Conservation (phyloP, 2,113 vertebrate species). For the human region GRCh38 chr3:30793001-30793500, state of each 20-base stretch:
- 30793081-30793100: not conserved
- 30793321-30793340: slow-evolving; percentile 8
- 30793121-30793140: not conserved
- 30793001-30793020: not conserved
- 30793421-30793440: not conserved
- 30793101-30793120: slow-evolving; percentile 13
- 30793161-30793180: not conserved
- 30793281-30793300: not conserved
- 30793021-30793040: not conserved
- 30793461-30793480: not conserved
- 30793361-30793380: slow-evolving; percentile 9
- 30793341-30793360: slow-evolving; percentile 27
- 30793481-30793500: not conserved
- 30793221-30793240: not conserved
- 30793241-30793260: slow-evolving; percentile 43
- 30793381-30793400: not conserved
- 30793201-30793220: not conserved
- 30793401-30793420: not conserved
- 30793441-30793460: not conserved
- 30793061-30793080: not conserved
- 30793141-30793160: not conserved
- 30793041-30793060: not conserved
- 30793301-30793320: not conserved
- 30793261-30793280: not conserved
- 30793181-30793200: not conserved